These are phyloP conservation scores for Procapra przewalskii DNA, from an alignment of 2,113 vertebrate genomes.

Conservation along the genomic window DNA sequence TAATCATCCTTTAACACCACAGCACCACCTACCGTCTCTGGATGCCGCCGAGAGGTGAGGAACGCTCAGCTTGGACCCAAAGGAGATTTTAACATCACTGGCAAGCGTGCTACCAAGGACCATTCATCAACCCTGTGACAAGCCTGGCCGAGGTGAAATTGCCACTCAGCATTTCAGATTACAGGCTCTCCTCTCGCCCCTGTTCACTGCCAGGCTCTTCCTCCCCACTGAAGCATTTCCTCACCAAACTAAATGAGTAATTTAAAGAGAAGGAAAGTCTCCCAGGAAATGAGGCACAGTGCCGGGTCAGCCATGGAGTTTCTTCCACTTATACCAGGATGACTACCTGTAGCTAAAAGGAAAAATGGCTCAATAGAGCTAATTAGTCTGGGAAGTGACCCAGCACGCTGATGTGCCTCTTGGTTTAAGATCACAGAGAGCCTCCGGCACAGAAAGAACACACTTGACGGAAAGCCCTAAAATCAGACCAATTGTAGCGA, in stretches of 20 bases:
- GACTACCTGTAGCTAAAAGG: background rate
- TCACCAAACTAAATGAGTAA: slow-evolving; percentile 45
- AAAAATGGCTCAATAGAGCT: background rate
- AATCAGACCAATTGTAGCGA: background rate
- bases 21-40: slow-evolving; percentile 33
- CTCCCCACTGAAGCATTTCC: background rate
- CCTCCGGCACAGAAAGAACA: background rate
- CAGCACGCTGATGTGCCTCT: fast-evolving
- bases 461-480: background rate
- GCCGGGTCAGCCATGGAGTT: fast-evolving
- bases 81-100: background rate
- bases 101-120: background rate
- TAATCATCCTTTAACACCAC: background rate
- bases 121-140: slow-evolving; percentile 35
- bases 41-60: background rate
- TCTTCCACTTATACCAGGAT: background rate
- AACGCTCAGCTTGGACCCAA: background rate
- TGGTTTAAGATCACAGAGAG: background rate
- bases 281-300: background rate
- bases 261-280: slow-evolving; percentile 26
- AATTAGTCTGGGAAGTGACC: background rate
- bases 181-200: background rate
- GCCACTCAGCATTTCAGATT: slow-evolving; percentile 36
- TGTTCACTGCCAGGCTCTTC: background rate
- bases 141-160: background rate